These are phyloP conservation scores for Rhinoderma darwinii DNA, from an alignment of 2,113 vertebrate species.

Conservation along the genomic window DNA sequence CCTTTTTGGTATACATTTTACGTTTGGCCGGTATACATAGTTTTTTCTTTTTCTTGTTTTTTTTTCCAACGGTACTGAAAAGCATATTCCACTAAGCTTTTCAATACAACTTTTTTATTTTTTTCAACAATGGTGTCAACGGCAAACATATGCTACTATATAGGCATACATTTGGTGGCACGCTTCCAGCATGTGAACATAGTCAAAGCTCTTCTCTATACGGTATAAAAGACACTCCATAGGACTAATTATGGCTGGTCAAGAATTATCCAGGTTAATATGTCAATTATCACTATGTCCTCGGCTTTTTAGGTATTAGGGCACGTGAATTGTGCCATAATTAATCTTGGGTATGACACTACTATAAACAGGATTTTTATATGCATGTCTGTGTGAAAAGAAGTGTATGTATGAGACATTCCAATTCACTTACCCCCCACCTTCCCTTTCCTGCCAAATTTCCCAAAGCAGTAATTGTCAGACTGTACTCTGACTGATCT, in stretches of 20 bases:
- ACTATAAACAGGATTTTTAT: slow-evolving; percentile 37
- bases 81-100: too few relatives aligned
- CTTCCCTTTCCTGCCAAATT: slow-evolving; percentile 44
- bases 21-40: too few relatives aligned
- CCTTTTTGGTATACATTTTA: too few relatives aligned
- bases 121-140: too few relatives aligned
- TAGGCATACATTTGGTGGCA: too few relatives aligned
- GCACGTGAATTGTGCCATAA: background rate
- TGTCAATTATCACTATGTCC: background rate
- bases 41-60: too few relatives aligned
- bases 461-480: slow-evolving; percentile 37
- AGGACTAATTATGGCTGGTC: background rate
- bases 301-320: background rate
- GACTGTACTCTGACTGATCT: slow-evolving; percentile 17
- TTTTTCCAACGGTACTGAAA: too few relatives aligned
- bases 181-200: background rate
- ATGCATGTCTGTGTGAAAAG: background rate
- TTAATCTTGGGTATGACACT: background rate
- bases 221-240: background rate
- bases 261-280: background rate
- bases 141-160: too few relatives aligned
- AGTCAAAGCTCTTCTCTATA: background rate
- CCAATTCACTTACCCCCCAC: background rate
- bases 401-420: slow-evolving; percentile 17
- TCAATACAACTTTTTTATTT: too few relatives aligned